phyloP scores from a whole-genome alignment of 37 sponge, comb jelly and placozoan species.

The Spongilla lacustris region DNA sequence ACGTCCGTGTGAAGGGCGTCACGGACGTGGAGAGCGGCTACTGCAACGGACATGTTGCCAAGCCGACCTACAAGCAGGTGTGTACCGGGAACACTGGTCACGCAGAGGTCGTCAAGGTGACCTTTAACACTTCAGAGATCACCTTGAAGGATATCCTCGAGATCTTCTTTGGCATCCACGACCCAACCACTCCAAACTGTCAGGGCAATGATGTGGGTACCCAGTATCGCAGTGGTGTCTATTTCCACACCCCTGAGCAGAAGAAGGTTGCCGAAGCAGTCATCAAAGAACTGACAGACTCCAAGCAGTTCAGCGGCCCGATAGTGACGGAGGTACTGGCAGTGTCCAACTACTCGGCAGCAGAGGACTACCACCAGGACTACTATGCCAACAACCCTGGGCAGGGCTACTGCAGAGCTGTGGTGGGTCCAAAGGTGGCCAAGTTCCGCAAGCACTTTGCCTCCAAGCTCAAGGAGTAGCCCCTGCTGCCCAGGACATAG shows the following conservation, averaged over 20 bases:
- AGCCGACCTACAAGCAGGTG: slow-evolving; percentile 10
- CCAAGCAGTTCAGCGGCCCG: not conserved
- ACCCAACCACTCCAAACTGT: slow-evolving; percentile 5
- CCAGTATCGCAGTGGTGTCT: slow-evolving; percentile 9
- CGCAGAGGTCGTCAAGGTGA: slow-evolving; percentile 6
- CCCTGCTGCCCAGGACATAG: not conserved
- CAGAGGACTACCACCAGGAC: slow-evolving; percentile 27
- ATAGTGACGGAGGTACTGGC: slow-evolving; percentile 2
- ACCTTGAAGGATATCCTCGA: not conserved
- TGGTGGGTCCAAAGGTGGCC: not conserved
- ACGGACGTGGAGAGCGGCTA: not conserved
- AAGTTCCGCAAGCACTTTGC: not conserved
- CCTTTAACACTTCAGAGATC: not conserved
- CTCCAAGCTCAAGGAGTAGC: not conserved
- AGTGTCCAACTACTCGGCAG: not conserved
- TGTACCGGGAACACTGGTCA: slow-evolving; percentile 15
- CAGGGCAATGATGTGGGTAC: slow-evolving; percentile 16
- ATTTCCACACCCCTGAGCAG: not conserved
- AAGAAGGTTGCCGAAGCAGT: not conserved
- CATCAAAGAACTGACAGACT: not conserved
- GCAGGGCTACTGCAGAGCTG: not conserved
- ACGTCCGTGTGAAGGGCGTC: slow-evolving; percentile 2
- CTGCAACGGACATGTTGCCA: not conserved
- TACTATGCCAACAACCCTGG: slow-evolving; percentile 8
- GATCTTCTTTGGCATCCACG: slow-evolving; percentile 10